Conservation (phyloP, 2,113 vertebrate genomes). For the Mustelus asterias region DNA sequence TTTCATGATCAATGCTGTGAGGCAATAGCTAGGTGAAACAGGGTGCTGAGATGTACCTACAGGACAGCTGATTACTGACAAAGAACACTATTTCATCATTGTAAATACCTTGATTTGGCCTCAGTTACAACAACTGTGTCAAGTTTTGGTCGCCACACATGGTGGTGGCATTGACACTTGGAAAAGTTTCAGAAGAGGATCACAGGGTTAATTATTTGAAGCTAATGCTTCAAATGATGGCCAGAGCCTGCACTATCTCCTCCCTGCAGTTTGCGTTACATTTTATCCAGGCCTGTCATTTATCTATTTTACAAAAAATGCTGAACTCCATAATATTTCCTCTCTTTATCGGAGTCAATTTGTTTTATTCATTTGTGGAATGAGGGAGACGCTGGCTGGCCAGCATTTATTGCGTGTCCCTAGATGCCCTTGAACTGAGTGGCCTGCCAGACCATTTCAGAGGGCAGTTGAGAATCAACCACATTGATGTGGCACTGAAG, state of each 20-base stretch:
- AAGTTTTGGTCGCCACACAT: too few species aligned
- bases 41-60: background rate
- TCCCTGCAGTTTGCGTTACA: background rate
- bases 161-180: background rate
- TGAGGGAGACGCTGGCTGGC: too few species aligned
- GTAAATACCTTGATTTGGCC: background rate
- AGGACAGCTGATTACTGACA: background rate
- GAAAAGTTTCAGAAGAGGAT: too few species aligned
- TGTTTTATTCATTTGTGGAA: too few species aligned
- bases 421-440: too few species aligned
- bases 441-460: too few species aligned
- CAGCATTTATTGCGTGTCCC: too few species aligned
- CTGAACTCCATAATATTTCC: background rate
- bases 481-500: too few species aligned
- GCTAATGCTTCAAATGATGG: background rate
- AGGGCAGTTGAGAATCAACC: too few species aligned
- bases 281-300: background rate
- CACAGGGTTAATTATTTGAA: background rate
- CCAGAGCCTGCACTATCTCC: too few species aligned
- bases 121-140: too few species aligned
- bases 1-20: background rate
- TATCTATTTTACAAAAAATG: background rate
- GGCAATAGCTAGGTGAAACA: background rate
- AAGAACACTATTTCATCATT: background rate
- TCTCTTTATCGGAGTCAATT: background rate